Evolutionary conservation across 2,797 vertebrate genomes (phyloP).

Genomic region (Bryconaethiops microstoma): DNA sequence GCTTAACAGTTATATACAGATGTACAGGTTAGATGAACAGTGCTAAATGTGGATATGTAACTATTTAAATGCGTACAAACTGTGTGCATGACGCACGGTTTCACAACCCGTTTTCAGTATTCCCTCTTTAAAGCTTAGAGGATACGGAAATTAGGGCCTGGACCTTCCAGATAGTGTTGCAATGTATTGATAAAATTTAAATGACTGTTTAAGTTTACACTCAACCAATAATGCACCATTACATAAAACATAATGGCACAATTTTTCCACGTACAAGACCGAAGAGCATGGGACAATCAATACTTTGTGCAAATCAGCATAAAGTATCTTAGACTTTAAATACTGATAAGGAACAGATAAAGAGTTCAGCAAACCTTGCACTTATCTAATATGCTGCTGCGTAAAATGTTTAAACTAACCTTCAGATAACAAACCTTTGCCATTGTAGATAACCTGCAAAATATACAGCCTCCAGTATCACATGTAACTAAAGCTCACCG

Average conservation of each 20-base stretch:
- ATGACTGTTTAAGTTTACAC: too few species aligned
- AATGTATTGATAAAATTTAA: too few species aligned
- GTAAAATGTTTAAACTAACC: background rate
- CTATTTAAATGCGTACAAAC: too few species aligned
- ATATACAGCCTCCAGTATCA: conserved; percentile 15
- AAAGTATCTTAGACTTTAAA: background rate
- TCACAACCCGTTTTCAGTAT: background rate
- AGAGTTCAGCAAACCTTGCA: background rate
- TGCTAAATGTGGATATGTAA: too few species aligned
- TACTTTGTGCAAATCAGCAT: background rate
- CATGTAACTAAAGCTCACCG: background rate
- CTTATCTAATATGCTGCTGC: background rate
- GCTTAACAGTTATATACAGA: too few species aligned
- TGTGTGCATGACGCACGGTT: background rate
- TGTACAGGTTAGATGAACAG: too few species aligned
- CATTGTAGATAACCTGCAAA: conserved; percentile 6
- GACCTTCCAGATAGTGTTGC: background rate
- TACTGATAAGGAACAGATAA: background rate
- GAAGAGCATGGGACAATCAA: background rate
- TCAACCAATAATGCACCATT: background rate
- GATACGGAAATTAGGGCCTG: background rate
- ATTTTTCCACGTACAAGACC: background rate
- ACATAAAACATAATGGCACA: background rate
- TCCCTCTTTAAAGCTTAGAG: background rate
- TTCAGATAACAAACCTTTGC: conserved; percentile 6